Evolutionary conservation across 2,797 vertebrate species (phyloP).

Genomic region (Moxostoma hubbsi): DNA sequence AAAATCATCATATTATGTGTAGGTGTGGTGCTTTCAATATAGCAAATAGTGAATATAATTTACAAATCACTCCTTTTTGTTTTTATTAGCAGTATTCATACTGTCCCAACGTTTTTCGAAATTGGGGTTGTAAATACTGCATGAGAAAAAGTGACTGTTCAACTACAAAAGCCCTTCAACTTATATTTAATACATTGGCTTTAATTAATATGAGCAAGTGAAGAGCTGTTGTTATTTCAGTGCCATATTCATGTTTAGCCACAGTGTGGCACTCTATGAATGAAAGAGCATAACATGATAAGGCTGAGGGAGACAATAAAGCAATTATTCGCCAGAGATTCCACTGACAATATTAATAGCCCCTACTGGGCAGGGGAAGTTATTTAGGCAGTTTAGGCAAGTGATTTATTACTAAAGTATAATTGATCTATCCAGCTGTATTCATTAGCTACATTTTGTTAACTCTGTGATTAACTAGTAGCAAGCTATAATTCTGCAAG

Average conservation of each 20-base stretch:
- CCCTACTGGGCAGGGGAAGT: conserved; percentile 25
- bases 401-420: conserved; percentile 44
- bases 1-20: too few species aligned
- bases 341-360: conserved; percentile 29
- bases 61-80: too few species aligned
- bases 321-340: conserved; percentile 25
- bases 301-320: not conserved
- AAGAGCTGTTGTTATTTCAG: not conserved
- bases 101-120: too few species aligned
- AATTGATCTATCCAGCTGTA: conserved; percentile 13
- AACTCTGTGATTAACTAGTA: conserved; percentile 24
- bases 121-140: too few species aligned
- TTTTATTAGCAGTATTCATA: too few species aligned
- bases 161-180: conserved; percentile 4
- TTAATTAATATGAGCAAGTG: conserved; percentile 12
- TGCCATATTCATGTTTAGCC: conserved; percentile 4
- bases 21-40: too few species aligned
- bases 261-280: conserved; percentile 33
- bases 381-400: conserved; percentile 25
- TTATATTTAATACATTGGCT: conserved; percentile 5
- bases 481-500: not conserved
- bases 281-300: conserved; percentile 6
- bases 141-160: not conserved
- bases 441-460: conserved; percentile 17
- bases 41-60: too few species aligned